These are phyloP conservation scores for Phalacrocorax carbo DNA, from an alignment of 2,113 vertebrate species.

Conservation along the genomic window DNA sequence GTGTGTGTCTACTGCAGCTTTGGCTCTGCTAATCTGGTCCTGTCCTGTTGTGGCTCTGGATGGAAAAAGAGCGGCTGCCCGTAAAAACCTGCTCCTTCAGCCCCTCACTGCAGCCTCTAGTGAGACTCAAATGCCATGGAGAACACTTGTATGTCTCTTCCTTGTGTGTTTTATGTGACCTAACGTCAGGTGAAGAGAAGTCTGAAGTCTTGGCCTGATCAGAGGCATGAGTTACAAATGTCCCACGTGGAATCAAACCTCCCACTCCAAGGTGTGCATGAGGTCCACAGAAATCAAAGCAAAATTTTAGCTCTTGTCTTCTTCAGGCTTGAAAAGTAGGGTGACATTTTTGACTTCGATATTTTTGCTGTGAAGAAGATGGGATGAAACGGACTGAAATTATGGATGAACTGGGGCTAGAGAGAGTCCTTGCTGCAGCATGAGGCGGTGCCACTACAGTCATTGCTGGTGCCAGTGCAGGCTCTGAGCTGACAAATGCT, in stretches of 20 bases:
- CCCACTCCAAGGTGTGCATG: not conserved
- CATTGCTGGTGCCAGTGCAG: not conserved
- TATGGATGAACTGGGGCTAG: constrained; percentile 1
- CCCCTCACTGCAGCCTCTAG: not conserved
- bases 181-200: not conserved
- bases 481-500: not conserved
- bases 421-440: not conserved
- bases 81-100: not conserved
- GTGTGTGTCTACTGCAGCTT: not conserved
- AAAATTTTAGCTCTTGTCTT: not conserved
- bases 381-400: not conserved
- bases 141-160: not conserved
- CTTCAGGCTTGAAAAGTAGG: not conserved
- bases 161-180: not conserved
- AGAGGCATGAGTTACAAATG: not conserved
- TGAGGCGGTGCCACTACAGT: not conserved
- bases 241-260: not conserved
- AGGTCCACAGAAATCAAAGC: not conserved
- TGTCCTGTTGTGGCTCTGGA: not conserved
- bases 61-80: not conserved
- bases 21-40: not conserved
- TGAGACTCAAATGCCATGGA: not conserved
- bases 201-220: not conserved
- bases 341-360: not conserved
- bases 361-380: not conserved